Conservation (phyloP, 1,140 invertebrate genomes). For the Campoletis sonorensis region DNA sequence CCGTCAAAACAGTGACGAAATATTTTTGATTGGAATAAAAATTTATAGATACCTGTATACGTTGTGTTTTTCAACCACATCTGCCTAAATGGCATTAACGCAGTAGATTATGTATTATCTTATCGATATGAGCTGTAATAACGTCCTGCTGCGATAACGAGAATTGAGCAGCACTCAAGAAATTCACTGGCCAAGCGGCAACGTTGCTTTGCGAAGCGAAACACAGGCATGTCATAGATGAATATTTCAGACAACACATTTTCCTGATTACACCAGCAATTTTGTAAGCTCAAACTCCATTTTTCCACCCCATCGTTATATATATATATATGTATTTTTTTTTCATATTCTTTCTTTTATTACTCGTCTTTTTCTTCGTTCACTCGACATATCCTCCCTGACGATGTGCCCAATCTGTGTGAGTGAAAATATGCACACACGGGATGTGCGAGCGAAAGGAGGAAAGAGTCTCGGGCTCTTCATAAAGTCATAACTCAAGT, state of each 20-base stretch:
- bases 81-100: slow-evolving; percentile 57
- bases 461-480: slow-evolving; percentile 65
- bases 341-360: slow-evolving; percentile 26
- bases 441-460: slow-evolving; percentile 22
- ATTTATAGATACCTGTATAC: not conserved
- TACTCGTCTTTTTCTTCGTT: not conserved
- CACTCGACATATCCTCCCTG: slow-evolving; percentile 10
- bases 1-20: no score
- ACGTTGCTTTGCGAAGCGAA: not conserved
- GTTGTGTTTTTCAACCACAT: slow-evolving; percentile 39
- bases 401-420: slow-evolving; percentile 32
- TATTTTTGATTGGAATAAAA: not conserved
- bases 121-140: slow-evolving; percentile 42
- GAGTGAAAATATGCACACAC: slow-evolving; percentile 46
- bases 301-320: slow-evolving; percentile 18
- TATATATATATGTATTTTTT: no score
- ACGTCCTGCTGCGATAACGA: slow-evolving; percentile 39
- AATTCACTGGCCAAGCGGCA: not conserved
- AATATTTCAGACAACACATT: slow-evolving; percentile 24
- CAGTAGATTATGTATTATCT: slow-evolving; percentile 48
- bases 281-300: slow-evolving; percentile 30
- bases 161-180: not conserved
- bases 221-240: not conserved
- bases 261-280: slow-evolving; percentile 43
- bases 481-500: slow-evolving; percentile 75